A percentile compares a stretch with the other conserved stretches of the same genome.
Evolutionary conservation across 2,888 invertebrate genomes (phyloP).

Genomic region (Cotesia congregata): DNA sequence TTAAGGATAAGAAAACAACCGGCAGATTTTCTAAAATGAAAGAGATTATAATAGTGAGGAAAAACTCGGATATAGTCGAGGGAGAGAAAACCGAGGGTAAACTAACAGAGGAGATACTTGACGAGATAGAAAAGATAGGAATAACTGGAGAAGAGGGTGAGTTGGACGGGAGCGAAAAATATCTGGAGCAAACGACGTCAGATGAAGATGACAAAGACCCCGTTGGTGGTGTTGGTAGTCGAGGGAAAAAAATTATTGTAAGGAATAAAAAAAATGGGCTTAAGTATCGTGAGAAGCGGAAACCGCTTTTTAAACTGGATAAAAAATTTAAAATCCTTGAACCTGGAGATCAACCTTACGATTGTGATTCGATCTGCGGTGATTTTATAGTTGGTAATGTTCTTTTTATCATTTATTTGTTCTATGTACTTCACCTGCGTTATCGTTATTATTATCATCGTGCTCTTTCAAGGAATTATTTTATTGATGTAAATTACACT

Average conservation of each 20-base stretch:
- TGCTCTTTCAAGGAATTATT: too few relatives aligned
- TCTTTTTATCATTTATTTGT: neutral
- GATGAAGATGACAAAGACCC: conserved; percentile 34
- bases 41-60: conserved; percentile 51
- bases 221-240: neutral
- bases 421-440: neutral
- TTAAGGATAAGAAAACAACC: conserved; percentile 30
- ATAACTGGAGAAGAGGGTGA: conserved; percentile 21
- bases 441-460: neutral
- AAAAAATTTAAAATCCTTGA: conserved; percentile 22
- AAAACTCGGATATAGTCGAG: conserved; percentile 35
- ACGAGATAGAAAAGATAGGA: conserved; percentile 11
- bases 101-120: conserved; percentile 14
- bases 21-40: conserved; percentile 37
- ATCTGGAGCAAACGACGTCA: conserved; percentile 32
- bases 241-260: conserved; percentile 24
- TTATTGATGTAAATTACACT: too few relatives aligned
- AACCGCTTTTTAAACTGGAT: neutral
- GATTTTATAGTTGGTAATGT: neutral
- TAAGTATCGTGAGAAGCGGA: neutral
- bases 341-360: conserved; percentile 40
- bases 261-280: conserved; percentile 30
- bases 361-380: conserved; percentile 38
- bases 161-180: conserved; percentile 34
- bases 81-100: conserved; percentile 4